A percentile compares a stretch with the other conserved stretches of the same genome.
Conservation (phyloP, 1,140 invertebrate genomes). For the Globodera rostochiensis region DNA sequence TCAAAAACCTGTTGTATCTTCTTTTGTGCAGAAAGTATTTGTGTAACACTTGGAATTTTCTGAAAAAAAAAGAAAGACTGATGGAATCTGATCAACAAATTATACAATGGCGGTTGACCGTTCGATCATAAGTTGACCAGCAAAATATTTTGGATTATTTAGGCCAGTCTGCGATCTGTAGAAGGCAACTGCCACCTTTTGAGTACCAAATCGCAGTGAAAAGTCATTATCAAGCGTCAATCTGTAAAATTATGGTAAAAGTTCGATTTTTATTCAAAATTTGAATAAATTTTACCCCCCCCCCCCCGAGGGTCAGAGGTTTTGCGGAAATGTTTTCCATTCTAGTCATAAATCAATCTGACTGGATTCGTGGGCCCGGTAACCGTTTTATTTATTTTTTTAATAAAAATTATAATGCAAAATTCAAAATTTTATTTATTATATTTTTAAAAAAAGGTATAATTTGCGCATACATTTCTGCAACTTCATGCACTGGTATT, state of each 20-base stretch:
- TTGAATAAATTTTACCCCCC: no score
- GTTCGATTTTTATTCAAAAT: no score
- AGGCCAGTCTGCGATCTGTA: neutral
- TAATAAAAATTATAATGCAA: no score
- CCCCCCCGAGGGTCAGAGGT: no score
- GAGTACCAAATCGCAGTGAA: neutral
- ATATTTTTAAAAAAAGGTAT: no score
- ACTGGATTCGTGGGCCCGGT: no score
- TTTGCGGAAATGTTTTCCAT: no score
- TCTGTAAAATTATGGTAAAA: neutral
- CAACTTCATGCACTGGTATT: neutral
- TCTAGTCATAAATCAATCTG: no score
- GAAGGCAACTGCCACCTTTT: neutral
- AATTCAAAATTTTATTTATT: no score
- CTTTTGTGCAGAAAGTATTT: neutral
- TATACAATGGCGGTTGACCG: neutral
- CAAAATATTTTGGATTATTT: neutral
- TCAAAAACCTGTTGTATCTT: neutral
- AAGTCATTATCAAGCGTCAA: neutral
- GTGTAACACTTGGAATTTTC: neutral
- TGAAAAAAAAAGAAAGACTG: neutral
- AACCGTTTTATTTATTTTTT: no score
- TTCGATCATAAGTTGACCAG: neutral
- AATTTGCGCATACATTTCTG: neutral
- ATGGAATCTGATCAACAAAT: neutral